Conservation (phyloP, 2,797 vertebrate genomes). For the Hozukius guyotensis region DNA sequence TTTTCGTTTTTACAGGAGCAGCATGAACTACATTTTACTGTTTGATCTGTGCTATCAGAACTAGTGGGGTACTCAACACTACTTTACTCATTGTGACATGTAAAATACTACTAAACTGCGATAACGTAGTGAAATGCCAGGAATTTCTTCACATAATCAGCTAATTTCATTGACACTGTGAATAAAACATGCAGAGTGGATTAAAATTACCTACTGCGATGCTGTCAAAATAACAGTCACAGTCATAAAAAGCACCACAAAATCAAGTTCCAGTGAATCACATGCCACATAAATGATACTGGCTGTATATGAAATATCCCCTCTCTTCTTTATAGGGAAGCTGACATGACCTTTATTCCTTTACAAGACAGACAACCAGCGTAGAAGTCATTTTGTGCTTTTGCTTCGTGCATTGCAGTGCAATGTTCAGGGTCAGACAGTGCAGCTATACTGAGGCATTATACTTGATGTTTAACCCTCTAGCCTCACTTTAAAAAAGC, state of each 20-base stretch:
- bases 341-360: too few species aligned
- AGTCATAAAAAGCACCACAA: not conserved
- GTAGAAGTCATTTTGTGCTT: too few species aligned
- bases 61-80: not conserved
- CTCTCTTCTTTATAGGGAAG: too few species aligned
- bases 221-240: not conserved
- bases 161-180: not conserved
- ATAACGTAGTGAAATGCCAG: not conserved
- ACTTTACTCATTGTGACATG: not conserved
- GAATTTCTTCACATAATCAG: not conserved
- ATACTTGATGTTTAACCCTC: not conserved
- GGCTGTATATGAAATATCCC: not conserved
- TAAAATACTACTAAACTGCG: not conserved
- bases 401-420: too few species aligned
- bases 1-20: not conserved
- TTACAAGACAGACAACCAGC: too few species aligned
- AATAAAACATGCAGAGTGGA: not conserved
- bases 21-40: not conserved
- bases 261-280: not conserved
- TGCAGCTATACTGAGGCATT: too few species aligned
- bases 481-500: not conserved
- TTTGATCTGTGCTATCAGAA: not conserved
- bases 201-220: not conserved
- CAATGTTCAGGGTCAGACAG: too few species aligned
- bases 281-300: not conserved